Base-by-base conservation (phyloP, 2,888 invertebrate species). In the Agrochola litura region DNA sequence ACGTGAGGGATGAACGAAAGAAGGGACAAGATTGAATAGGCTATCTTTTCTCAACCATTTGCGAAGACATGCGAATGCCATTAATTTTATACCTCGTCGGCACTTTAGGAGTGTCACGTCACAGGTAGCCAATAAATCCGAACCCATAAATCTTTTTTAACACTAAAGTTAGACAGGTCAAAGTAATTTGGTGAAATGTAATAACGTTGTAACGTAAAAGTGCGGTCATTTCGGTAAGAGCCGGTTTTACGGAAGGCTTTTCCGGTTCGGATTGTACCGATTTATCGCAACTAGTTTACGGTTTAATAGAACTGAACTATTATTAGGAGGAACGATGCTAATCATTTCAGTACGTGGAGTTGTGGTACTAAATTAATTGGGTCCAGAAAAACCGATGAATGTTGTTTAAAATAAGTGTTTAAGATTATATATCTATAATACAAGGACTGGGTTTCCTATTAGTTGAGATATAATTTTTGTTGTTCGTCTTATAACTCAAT, bases 81-180 rank as follows among this genome's bases (percentile, higher is more conserved):
- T 94, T 94, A 92, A 91, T 92, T 94, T 94, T 93, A 93, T 93
- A 91, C 92, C 90, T 89, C 91, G 87, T 91, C 89, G 86, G 86
- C 86, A 79, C 72, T 82, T 73, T 81, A 78, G 79, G 79, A 67
- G 75, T 77, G 77, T 82, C 84, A 87, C 84, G 85, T 84, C 83
- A 86, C 86, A 82, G 76, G 79, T 82, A 85, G 73, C 90, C 89
- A 90, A 81, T 86, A 77, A 80, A 88, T 82, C 80, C 81, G 81
- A 88, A 89, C 61, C 87, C 74, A 86, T 87, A 86, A 86, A 76
- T 89, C 87, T 88, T 82, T 71, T 82, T 84, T 82, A 80, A 82
- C 72, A 77, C 79, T 77, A 76, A 85, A 76, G 81, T 81, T 73
- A 71, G 81, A 86, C 77, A 77, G 89, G 86, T 86, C 90, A 83